Evolutionary conservation across 1,140 invertebrate species (phyloP).

Genomic region (Aphelenchoides avenae): DNA sequence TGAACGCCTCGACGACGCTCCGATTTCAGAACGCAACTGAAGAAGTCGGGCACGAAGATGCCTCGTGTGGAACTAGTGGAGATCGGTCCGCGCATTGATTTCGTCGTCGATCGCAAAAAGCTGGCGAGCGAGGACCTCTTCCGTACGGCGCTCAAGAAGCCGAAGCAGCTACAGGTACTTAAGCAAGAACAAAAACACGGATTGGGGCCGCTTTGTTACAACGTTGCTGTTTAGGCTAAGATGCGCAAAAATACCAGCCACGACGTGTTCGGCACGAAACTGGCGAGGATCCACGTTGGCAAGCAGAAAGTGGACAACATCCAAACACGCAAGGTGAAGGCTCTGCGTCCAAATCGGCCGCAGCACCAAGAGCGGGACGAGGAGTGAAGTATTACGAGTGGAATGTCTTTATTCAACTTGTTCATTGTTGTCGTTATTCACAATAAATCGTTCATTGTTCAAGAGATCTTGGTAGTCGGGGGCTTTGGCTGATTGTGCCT

Average conservation of each 20-base stretch:
- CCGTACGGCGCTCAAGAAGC: slow-evolving; percentile 77
- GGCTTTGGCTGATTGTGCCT: slow-evolving; percentile 13
- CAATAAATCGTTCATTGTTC: too few relatives aligned
- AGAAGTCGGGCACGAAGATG: slow-evolving; percentile 75
- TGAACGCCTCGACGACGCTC: too few relatives aligned
- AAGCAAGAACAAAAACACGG: neutral
- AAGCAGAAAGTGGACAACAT: slow-evolving; percentile 78
- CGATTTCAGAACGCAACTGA: slow-evolving; percentile 73
- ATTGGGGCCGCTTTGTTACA: neutral
- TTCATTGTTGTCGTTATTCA: too few relatives aligned
- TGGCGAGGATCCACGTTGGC: slow-evolving; percentile 86
- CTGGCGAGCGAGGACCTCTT: slow-evolving; percentile 83
- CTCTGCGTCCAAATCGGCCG: slow-evolving; percentile 63
- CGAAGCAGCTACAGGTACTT: slow-evolving; percentile 72
- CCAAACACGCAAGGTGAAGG: slow-evolving; percentile 90
- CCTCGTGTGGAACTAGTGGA: slow-evolving; percentile 86
- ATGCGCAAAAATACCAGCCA: slow-evolving; percentile 84
- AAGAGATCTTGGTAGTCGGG: too few relatives aligned
- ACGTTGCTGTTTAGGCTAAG: slow-evolving; percentile 65
- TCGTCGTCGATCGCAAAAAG: slow-evolving; percentile 76
- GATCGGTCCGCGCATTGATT: slow-evolving; percentile 87
- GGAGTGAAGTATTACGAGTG: too few relatives aligned
- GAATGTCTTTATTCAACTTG: too few relatives aligned
- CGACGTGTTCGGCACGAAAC: slow-evolving; percentile 79
- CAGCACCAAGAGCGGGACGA: slow-evolving; percentile 32